These are phyloP conservation scores for Salvelinus fontinalis DNA, from an alignment of 2,113 vertebrate species.

Conservation along the genomic window DNA sequence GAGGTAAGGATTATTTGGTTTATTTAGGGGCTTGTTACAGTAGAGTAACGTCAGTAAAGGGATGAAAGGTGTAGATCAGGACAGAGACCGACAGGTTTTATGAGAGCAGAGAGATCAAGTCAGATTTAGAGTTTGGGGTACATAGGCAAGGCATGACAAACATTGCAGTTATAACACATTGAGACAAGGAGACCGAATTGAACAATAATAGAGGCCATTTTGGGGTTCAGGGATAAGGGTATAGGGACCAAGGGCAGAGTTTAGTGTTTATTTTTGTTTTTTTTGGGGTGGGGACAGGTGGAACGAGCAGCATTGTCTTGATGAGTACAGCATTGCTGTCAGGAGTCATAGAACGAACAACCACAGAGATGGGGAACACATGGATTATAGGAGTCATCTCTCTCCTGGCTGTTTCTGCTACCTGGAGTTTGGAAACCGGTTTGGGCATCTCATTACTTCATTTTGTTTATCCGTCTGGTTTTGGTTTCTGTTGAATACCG, in stretches of 20 bases:
- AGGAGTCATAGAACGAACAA: neutral
- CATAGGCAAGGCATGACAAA: too few relatives aligned
- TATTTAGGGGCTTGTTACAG: neutral
- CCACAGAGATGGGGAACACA: slow-evolving; percentile 22
- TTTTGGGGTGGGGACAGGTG: neutral
- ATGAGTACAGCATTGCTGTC: neutral
- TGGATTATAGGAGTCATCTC: slow-evolving; percentile 12
- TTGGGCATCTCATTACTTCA: slow-evolving; percentile 19
- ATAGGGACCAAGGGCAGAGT: neutral
- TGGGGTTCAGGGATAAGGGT: neutral
- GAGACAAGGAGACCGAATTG: neutral
- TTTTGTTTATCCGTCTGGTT: too few relatives aligned
- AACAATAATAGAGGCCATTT: neutral
- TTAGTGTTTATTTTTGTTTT: neutral
- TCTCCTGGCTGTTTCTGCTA: slow-evolving; percentile 23
- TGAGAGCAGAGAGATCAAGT: slow-evolving; percentile 1
- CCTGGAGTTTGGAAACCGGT: slow-evolving; percentile 49
- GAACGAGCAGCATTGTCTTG: neutral
- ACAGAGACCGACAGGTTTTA: neutral
- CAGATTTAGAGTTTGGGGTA: too few relatives aligned
- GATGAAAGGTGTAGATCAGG: slow-evolving; percentile 3
- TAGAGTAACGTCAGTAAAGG: neutral
- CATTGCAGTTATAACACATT: too few relatives aligned
- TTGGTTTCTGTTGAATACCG: too few relatives aligned
- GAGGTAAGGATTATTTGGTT: slow-evolving; percentile 38